Evolutionary conservation across 1,140 invertebrate genomes (phyloP), one percentile per base, ranked within the genome.

Genomic region (Papilio polyxenes): DNA sequence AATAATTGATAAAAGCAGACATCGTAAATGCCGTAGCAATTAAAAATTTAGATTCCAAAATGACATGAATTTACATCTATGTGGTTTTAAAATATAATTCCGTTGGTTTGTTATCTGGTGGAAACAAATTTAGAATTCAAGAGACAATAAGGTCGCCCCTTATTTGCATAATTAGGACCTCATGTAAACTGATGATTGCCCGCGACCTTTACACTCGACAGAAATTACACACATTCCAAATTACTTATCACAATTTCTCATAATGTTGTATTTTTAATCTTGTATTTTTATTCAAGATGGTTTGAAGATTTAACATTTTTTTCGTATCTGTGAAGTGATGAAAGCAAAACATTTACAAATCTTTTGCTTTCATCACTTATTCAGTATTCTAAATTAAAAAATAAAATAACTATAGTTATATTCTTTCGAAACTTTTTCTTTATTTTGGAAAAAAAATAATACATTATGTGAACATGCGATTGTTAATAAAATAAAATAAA

Each of bases 131-230:
- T 31, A 31, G 23, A 65, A 65, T 65, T 65, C 23, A 65, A 17
- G 23, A 31, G 62, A 65, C 62, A 65, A 65, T 65, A 65, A 65
- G 62, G 62, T 31, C 62, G 31, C 4, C 59, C 59, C 20, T 65
- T 23, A 69, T 69, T 69, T 69, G 31, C 65, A 69, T 69, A 69
- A 69, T 69, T 69, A 69, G 23, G 23, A 37, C 23, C 65, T 69
- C 65, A 37, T 69, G 65, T 69, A 15, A 69, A 69, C 65, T 69
- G 23, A 69, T 23, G 65, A 69, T 69, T 44, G 3, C 40, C 40
- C 11, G 23, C 11, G 65, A 69, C 65, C 65, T 37, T 17, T 37
- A 65, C 13, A 0, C 8, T 13, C 51, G 17, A 20, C 62, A 65
- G 20, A 65, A 3, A 65, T 65, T 65, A 65, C 62, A 31, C 10